Evolutionary conservation across 2,113 vertebrate genomes (phyloP).

Genomic region (Platichthys stellatus): DNA sequence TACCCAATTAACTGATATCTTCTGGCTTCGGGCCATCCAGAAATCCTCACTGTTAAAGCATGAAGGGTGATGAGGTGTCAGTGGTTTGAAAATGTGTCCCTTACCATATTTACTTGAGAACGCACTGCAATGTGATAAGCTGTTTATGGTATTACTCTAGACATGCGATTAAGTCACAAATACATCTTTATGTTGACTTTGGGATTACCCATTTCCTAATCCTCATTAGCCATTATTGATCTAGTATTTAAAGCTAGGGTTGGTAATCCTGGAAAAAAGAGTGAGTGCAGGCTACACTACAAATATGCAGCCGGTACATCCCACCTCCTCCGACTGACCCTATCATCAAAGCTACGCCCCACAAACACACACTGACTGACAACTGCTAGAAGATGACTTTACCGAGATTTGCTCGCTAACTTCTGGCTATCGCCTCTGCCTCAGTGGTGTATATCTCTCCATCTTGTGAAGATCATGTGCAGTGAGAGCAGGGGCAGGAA

Average conservation of each 20-base stretch:
- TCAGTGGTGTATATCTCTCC: no score
- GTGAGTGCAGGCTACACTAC: no score
- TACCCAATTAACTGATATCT: constrained; percentile 47
- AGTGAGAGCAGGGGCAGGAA: no score
- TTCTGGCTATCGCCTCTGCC: no score
- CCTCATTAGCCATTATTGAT: constrained; percentile 28
- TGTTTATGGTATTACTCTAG: not conserved
- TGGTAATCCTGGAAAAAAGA: no score
- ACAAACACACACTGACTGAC: not conserved
- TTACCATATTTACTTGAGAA: not conserved
- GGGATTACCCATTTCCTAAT: not conserved
- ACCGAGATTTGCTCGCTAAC: no score
- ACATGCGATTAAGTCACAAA: not conserved
- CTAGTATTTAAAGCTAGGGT: not conserved
- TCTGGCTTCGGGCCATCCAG: constrained; percentile 25
- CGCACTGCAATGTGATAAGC: not conserved
- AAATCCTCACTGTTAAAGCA: constrained; percentile 20
- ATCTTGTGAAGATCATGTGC: no score
- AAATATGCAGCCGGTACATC: no score
- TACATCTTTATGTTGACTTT: not conserved
- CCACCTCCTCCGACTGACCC: no score
- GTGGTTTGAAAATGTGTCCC: constrained; percentile 5
- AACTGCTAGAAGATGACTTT: no score
- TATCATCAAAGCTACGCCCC: no score
- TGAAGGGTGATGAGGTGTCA: constrained; percentile 22